These are phyloP conservation scores for Myiagra hebetior DNA, from an alignment of 2,113 vertebrate species.

Conservation along the genomic window DNA sequence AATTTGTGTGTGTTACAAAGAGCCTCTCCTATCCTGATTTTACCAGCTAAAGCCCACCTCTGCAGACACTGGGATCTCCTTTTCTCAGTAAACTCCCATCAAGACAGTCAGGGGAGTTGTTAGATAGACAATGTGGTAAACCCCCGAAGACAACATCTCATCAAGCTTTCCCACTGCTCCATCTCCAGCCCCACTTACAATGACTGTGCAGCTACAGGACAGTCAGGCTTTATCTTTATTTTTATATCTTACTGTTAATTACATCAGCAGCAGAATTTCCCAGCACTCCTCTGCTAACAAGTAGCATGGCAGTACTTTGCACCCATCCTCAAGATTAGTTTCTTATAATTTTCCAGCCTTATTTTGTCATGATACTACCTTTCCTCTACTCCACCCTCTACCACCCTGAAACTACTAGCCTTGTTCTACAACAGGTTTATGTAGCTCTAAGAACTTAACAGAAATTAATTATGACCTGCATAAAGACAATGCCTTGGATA, in stretches of 20 bases:
- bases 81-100: background rate
- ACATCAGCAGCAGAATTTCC: background rate
- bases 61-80: background rate
- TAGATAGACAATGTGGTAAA: background rate
- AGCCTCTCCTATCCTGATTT: background rate
- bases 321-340: background rate
- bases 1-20: background rate
- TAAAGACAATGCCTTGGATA: background rate
- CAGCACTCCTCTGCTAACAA: background rate
- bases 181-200: background rate
- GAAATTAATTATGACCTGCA: background rate
- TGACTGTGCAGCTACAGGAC: background rate
- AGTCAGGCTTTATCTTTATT: background rate
- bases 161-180: background rate
- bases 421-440: background rate
- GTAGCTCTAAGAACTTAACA: background rate
- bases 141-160: background rate
- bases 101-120: background rate
- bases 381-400: background rate
- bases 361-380: background rate
- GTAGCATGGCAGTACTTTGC: background rate
- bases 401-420: background rate
- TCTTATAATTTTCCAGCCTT: background rate
- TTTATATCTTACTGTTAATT: background rate
- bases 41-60: background rate